phyloP scores from a whole-genome alignment of 2,797 vertebrate genomes.

The Tolypeutes matacus region DNA sequence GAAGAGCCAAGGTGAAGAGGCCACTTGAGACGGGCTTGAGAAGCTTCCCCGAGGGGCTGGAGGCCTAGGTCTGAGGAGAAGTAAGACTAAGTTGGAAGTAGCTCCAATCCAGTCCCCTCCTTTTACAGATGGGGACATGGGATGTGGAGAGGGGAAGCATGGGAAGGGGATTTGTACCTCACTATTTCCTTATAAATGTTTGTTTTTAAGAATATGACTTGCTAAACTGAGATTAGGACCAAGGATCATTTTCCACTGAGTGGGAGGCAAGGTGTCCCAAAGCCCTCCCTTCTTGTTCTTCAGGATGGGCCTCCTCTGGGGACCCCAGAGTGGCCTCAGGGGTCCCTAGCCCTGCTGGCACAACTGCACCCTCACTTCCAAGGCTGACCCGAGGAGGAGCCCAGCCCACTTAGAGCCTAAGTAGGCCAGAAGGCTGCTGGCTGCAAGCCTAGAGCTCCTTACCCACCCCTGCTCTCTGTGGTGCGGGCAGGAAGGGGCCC shows the following conservation, averaged over 20 bases:
- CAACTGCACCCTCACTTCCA: not conserved
- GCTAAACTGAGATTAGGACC: not conserved
- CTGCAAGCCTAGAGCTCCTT: not conserved
- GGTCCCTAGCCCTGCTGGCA: not conserved
- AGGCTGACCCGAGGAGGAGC: not conserved
- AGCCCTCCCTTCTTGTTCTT: not conserved
- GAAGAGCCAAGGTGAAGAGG: accelerated
- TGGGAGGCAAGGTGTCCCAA: not conserved
- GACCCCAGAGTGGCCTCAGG: not conserved
- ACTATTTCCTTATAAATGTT: not conserved
- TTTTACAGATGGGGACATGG: not conserved
- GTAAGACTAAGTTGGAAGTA: not conserved
- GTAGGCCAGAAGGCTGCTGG: not conserved
- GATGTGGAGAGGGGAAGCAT: not conserved
- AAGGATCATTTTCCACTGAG: not conserved
- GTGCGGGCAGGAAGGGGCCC: not conserved
- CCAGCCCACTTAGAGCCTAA: too few relatives aligned
- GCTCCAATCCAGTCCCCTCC: not conserved
- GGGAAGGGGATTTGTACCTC: not conserved
- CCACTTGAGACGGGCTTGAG: not conserved
- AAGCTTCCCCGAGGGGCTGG: not conserved
- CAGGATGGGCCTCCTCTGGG: not conserved
- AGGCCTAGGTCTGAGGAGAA: not conserved
- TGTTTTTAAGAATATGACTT: not conserved
- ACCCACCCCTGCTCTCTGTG: not conserved